Evolutionary conservation across 64 coral and sea anemone species (phyloP), one percentile per base, ranked within the genome.

Genomic region (Montipora foliosa): DNA sequence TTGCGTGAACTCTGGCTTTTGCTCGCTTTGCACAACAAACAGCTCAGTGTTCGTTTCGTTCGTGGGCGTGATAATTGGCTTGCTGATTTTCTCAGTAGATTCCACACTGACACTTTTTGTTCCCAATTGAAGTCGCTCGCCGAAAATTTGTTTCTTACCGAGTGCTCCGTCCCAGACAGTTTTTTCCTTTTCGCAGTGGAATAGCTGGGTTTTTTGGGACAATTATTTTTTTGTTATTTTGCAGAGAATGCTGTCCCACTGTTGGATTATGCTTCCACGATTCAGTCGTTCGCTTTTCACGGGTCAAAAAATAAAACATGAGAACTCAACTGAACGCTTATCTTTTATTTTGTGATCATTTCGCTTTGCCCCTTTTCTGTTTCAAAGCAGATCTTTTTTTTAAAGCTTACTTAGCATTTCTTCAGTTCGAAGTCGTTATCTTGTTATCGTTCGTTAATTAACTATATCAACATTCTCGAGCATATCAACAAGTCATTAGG

Each of bases 231-330:
- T 77, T 89, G 17, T 15, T 89, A 53, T 89, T 77, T 69, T 24
- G 12, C 45, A 25, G 47, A 24, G 73, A 24, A 52, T 51, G 48
- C 87, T 89, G 37, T 50, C 44, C 15, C 6, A 29, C 48, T 89
- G 19, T 24, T 89, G 58, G 49, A 89, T 15, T 55, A 89, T 44
- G 49, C 87, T 89, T 5, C 55, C 37, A 49, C 37, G 53, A 47
- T 90, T 24, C 89, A 83, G 51, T 47, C 59, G 15, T 22, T 87
- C 17, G 55, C 83, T 16, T 93, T 79, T 78, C 82, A 93, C 86
- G 82, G 87, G 55, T 93, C 91, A 10, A 93, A 75, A 1, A 93
- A 93, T 58, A 60, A 44, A 92, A 92, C 57, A 92, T 87, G 81
- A 80, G 74, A 67, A 60, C 19, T 84, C 72, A 92, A 50, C 17